Evolutionary conservation across 2,888 invertebrate species (phyloP), one percentile per base, ranked within the genome.

Genomic region (Rhorus exstirpatorius): DNA sequence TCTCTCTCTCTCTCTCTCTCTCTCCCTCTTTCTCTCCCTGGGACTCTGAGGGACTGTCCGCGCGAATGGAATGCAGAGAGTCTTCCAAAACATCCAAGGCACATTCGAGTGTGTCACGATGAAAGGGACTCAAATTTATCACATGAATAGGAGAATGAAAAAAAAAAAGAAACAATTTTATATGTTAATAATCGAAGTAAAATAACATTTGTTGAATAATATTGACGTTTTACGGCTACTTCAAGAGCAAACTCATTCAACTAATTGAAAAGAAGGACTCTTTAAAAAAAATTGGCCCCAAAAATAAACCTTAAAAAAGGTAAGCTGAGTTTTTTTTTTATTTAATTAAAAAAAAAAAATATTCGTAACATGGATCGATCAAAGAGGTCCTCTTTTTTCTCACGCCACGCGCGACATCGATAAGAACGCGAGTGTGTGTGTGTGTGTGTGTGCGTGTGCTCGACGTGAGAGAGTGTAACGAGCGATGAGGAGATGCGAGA

Each of bases 11-110:
- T 58, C 31, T 6, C 17, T 26, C 55, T 44, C 49, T n/a, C 21
- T 35, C n/a, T 14, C 53, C 14, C 19, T 17, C 24, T 19, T 63
- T 41, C 61, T 55, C 55, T 67, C 46, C 6, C 49, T 61, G 8
- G 14, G 60, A 70, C 58, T 67, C 76, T 72, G 68, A 68, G 81
- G 68, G 49, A 63, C 55, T 72, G 55, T 78, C 68, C 38, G 41
- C 49, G 74, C 74, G 74, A 78, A 63, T 75, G 82, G 82, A 78
- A 82, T 82, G 68, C 38, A 3, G 53, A 74, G 74, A 58, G 74
- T 58, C 60, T 67, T 61, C 72, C 44, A 75, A 70, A 79, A 79
- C 71, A 78, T 74, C 74, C 44, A 14, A 68, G 35, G 67, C 72
- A 78, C 74, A 70, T 82, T 58, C 75, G 72, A 68, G 79, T 65